Base-by-base conservation (phyloP, 2,113 vertebrate genomes). In the Elephantulus edwardii region DNA sequence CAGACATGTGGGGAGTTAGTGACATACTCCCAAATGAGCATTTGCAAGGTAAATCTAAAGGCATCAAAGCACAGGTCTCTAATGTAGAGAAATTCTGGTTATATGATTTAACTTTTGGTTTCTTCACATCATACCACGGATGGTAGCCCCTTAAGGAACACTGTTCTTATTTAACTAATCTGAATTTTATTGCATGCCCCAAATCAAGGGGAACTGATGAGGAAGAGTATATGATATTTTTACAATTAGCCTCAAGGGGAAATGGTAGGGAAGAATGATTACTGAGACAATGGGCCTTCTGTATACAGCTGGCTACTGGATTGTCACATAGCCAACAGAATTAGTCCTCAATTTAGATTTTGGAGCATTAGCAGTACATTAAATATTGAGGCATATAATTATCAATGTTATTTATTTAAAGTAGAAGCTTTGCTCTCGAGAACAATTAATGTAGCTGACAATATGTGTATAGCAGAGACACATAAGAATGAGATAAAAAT, bases 1-100 rank as follows among this genome's bases (percentile, higher is more conserved):
- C 89, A 91, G 75, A 64, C 85, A 91, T 52, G 92, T 87, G 93
- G 94, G 94, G 83, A 84, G 91, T 93, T 95, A 83, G 90, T 93
- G 95, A 96, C 89, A 93, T 97, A 80, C 50, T 85, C 8, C n/a
- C 86, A 54, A 74, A 91, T 83, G 77, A 86, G 35, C 46, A 71
- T 90, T 89, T 81, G 10, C 89, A 92, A 75, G 89, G 85, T 85
- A 80, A 95, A 74, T 35, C 42, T 30, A 8, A 86, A 89, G 86
- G 52, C 30, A 70, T 64, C n/a, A 40, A 14, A 68, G 50, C 3
- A 46, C 40, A 79, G 17, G 52, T 88, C 89, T 83, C 42, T 28
- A 38, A 35, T 44, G 83, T 83, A 26, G 11, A 64, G 68, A 95
- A 92, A 40, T 54, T 42, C 24, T 26, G 2, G 33, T 28, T 66